Percentiles rank a stretch among this genome's conserved stretches.
Conservation (phyloP, 2,797 vertebrate species). For the Prunella strophiata region DNA sequence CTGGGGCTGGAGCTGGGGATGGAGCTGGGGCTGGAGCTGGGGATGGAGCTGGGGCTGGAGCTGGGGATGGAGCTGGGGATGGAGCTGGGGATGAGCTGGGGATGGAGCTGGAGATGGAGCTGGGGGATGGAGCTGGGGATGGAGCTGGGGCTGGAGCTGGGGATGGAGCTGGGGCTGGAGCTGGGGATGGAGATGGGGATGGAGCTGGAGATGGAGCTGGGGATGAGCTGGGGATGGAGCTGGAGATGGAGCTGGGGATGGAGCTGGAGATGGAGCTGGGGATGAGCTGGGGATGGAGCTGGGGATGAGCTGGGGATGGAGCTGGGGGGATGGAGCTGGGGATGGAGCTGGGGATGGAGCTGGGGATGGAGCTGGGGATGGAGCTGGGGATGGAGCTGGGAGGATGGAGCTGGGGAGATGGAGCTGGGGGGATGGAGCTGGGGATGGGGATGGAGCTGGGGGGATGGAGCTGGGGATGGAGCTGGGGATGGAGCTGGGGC, state of each 20-base stretch:
- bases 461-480: accelerated
- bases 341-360: accelerated
- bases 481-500: not conserved
- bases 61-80: accelerated
- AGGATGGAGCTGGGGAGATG: accelerated
- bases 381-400: accelerated
- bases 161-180: accelerated
- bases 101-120: accelerated
- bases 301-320: accelerated
- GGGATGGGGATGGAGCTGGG: accelerated
- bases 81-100: accelerated
- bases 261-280: accelerated
- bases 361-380: accelerated
- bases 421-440: accelerated
- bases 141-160: accelerated
- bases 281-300: accelerated
- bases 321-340: accelerated
- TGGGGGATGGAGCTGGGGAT: accelerated
- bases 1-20: accelerated
- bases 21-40: accelerated
- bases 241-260: not conserved
- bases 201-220: accelerated
- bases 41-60: accelerated
- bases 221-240: accelerated
- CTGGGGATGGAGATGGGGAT: accelerated